Evolutionary conservation across 2,113 vertebrate genomes (phyloP), one percentile per base, ranked within the genome.

Genomic region (Zosterops hypoxanthus): DNA sequence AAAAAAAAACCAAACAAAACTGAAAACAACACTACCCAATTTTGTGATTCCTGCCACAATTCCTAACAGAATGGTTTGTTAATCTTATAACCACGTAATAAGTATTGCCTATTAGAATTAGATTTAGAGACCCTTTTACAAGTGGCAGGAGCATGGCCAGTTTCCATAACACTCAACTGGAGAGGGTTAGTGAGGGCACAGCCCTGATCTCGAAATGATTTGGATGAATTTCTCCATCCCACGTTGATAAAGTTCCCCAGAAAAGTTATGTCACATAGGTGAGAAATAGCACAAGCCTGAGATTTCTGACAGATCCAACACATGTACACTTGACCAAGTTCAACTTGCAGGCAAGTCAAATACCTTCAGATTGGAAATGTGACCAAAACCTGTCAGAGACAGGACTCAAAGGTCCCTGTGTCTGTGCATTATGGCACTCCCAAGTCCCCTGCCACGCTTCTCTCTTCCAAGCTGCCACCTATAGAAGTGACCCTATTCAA

Each of bases 401-500:
- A 36, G 31, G 36, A 46, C 66, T 55, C 49, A 36, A n/a, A 56
- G 68, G 70, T 39, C 16, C 53, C 39, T 15, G 2, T 8, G 15
- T 8, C 44, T 53, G 14, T 18, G 22, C 52, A 57, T 17, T 34
- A 24, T 3, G 23, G 41, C 18, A 41, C n/a, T 72, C 31, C 11
- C 22, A 49, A n/a, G 20, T 5, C 70, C 64, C 3, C 1, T 31
- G 41, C 9, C 53, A 60, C 0, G 0, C 12, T 84, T 33, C 33
- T 21, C 14, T 55, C 59, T 72, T 46, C 46, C 61, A 29, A 55
- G 36, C 10, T 60, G 36, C 68, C n/a, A 36, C 47, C 46, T 65
- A 65, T 3, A 88, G 49, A 80, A 76, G 46, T 4, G 2, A 88
- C 53, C 17, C 15, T 21, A 14, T 18, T 55, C 26, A 25, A 53